Conservation (phyloP, 2,113 vertebrate genomes). For the Nesoenas mayeri region DNA sequence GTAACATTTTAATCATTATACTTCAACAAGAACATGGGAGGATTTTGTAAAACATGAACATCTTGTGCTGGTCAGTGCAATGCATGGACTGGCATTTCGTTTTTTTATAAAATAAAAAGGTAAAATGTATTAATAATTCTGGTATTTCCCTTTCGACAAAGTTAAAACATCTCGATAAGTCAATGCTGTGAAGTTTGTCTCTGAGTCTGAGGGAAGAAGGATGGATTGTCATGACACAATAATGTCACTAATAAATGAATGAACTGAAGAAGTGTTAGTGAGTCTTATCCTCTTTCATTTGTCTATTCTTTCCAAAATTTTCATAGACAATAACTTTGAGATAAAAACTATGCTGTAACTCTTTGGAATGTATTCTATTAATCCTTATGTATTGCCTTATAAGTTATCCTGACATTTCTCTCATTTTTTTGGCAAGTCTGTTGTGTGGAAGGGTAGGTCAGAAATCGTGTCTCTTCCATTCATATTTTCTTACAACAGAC, state of each 20-base stretch:
- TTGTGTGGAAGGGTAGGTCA: fast-evolving
- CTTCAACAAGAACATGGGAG: not conserved
- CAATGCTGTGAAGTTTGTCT: not conserved
- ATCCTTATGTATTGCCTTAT: not conserved
- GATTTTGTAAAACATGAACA: not conserved
- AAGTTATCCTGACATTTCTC: not conserved
- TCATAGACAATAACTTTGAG: not conserved
- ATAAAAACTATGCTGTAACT: not conserved
- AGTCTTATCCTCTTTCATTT: not conserved
- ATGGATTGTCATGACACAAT: not conserved
- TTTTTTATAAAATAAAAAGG: not conserved
- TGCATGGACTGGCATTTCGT: not conserved
- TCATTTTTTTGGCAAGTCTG: not conserved
- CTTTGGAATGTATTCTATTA: not conserved
- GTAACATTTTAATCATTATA: not conserved
- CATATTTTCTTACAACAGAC: not conserved
- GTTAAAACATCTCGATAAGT: not conserved
- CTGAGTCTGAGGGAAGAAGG: not conserved
- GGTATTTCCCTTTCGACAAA: not conserved
- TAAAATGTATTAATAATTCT: not conserved
- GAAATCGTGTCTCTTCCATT: not conserved
- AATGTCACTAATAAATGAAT: not conserved
- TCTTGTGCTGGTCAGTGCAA: not conserved
- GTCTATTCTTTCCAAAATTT: not conserved
- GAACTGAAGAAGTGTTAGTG: not conserved